These are phyloP conservation scores for Eristalis tenax DNA, from an alignment of 2,888 invertebrate genomes.

Conservation along the genomic window DNA sequence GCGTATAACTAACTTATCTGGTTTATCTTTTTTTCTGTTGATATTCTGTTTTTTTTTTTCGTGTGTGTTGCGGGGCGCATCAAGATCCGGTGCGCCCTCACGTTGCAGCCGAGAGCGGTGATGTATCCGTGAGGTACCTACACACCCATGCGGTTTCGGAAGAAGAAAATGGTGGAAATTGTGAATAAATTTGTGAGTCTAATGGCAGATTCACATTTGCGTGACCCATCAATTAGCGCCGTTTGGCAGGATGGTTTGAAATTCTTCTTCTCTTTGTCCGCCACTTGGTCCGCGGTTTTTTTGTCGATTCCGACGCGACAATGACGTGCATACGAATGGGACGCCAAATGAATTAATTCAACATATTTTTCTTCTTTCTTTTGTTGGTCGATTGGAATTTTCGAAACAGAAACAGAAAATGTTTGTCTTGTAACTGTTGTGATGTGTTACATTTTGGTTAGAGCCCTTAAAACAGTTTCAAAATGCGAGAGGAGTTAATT, in stretches of 20 bases:
- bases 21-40: conserved; percentile 42
- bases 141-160: not conserved
- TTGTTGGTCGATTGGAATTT: not conserved
- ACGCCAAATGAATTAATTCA: not conserved
- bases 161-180: conserved; percentile 8
- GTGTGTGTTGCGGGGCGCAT: not conserved
- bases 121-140: not conserved
- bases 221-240: conserved; percentile 55
- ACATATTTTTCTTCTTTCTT: not conserved
- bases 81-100: not conserved
- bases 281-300: not conserved
- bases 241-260: conserved; percentile 26
- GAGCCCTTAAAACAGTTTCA: not conserved
- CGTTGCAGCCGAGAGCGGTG: not conserved
- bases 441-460: not conserved
- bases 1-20: conserved; percentile 46
- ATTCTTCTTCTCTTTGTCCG: not conserved
- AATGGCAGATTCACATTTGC: conserved; percentile 46
- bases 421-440: not conserved
- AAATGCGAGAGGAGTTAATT: not conserved
- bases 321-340: not conserved
- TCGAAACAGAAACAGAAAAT: not conserved
- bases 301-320: not conserved
- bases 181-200: conserved; percentile 23
- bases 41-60: not conserved